phyloP scores from a whole-genome alignment of 2,888 invertebrate species.

The Lepidocyrtinus sp. region DNA sequence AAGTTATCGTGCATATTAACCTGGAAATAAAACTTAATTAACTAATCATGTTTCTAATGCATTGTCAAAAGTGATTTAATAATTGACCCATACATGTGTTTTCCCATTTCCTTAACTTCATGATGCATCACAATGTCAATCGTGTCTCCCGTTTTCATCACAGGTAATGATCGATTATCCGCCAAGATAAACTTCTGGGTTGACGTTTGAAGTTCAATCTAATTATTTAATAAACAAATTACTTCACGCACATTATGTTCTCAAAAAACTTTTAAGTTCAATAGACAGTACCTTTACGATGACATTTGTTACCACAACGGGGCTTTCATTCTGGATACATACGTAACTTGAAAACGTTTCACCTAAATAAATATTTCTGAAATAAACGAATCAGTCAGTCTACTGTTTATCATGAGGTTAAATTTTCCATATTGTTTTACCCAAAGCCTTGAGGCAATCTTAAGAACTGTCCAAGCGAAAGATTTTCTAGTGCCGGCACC shows the following conservation, averaged over 20 bases:
- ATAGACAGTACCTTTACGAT: constrained; percentile 80
- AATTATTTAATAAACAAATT: constrained; percentile 44
- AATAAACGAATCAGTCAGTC: constrained; percentile 14
- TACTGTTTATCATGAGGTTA: neutral
- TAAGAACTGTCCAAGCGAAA: constrained; percentile 91
- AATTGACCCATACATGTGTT: constrained; percentile 86
- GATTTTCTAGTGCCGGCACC: constrained; percentile 84
- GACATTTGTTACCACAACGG: constrained; percentile 86
- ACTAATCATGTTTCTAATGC: no score
- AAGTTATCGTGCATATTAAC: constrained; percentile 96
- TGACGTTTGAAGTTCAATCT: constrained; percentile 95
- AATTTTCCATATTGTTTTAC: constrained; percentile 72
- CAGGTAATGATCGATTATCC: constrained; percentile 77
- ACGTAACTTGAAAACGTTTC: constrained; percentile 99
- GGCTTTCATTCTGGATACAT: constrained; percentile 96
- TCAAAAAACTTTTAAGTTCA: constrained; percentile 16
- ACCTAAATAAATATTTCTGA: constrained; percentile 93
- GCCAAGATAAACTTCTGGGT: constrained; percentile 88
- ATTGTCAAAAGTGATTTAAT: neutral
- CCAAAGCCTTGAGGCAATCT: constrained; percentile 97
- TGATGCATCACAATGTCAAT: constrained; percentile 97
- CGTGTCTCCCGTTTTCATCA: constrained; percentile 84
- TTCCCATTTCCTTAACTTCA: constrained; percentile 99
- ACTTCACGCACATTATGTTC: neutral
- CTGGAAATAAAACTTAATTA: constrained; percentile 74